Conservation (phyloP, 2,888 invertebrate genomes). For the Leptinotarsa juncta region DNA sequence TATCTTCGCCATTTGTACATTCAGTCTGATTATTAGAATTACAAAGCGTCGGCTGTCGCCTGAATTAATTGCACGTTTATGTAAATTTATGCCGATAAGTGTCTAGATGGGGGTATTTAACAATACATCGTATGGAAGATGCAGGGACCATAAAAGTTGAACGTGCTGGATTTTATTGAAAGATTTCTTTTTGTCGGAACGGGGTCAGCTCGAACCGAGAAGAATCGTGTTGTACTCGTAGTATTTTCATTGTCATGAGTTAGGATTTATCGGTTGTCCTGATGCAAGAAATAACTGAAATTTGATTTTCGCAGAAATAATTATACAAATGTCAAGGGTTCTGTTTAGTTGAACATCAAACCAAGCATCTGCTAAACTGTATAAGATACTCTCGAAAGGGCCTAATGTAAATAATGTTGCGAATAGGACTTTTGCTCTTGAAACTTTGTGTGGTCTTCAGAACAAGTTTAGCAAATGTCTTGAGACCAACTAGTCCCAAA, state of each 20-base stretch:
- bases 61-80: constrained; percentile 14
- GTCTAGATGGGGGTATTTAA: constrained; percentile 10
- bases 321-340: no score
- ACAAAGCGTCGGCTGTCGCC: constrained; percentile 3
- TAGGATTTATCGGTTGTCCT: no score
- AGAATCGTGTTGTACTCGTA: background rate
- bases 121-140: constrained; percentile 12
- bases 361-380: no score
- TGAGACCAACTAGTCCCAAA: background rate
- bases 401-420: no score
- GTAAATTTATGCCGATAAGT: constrained; percentile 9
- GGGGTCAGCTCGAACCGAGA: background rate
- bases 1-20: background rate
- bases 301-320: no score
- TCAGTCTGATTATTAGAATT: constrained; percentile 12
- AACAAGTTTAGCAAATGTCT: no score
- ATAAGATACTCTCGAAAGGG: no score
- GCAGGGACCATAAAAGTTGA: constrained; percentile 8
- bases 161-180: background rate
- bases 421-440: no score
- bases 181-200: background rate
- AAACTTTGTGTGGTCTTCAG: no score
- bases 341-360: no score
- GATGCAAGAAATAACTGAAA: no score
- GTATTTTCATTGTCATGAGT: no score